Evolutionary conservation across 2,888 invertebrate genomes (phyloP), one percentile per base, ranked within the genome.

Genomic region (Drosophila siamana): DNA sequence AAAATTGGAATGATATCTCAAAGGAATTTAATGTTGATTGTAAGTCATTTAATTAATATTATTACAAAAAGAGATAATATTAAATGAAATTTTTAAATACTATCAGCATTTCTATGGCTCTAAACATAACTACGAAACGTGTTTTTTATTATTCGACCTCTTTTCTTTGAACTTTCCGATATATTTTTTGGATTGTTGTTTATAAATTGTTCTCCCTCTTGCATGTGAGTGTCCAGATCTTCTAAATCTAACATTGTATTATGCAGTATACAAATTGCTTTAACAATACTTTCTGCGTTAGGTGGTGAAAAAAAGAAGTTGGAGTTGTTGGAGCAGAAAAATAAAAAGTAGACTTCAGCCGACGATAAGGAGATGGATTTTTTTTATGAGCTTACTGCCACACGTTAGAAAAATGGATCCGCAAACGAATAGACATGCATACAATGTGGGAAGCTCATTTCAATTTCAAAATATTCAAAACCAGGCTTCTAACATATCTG

Each of bases 41-140:
- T 66, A 56, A 66, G 56, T 66, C 51, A 46, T 56, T 61, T 56
- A 61, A 54, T 47, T 62, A n/a, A 57, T 40, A 8, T 40, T 40
- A 40, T 16, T 40, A 24, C 40, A 40, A 40, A 40, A 7, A 8
- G 40, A 40, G 13, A 52, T 33, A 56, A 52, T 56, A 19, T 41
- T 41, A 56, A 46, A 46, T 50, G 44, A 2, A 22, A 24, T 11
- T 11, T 11, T 46, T 46, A 46, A 46, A 46, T 46, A 28, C 28
- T 46, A 28, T 46, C 9, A 46, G 46, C 28, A 15, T 46, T 46
- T 46, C 15, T 46, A 22, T 43, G 19, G 30, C 19, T 47, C 16
- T 9, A 47, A 47, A 47, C 47, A 33, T 47, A 47, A 30, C 9
- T 30, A 16, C 47, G 30, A 15, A 47, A 47, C 9, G 47, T 46